Evolutionary conservation across 2,113 vertebrate species (phyloP).

Genomic region (Dipodomys stephensi): DNA sequence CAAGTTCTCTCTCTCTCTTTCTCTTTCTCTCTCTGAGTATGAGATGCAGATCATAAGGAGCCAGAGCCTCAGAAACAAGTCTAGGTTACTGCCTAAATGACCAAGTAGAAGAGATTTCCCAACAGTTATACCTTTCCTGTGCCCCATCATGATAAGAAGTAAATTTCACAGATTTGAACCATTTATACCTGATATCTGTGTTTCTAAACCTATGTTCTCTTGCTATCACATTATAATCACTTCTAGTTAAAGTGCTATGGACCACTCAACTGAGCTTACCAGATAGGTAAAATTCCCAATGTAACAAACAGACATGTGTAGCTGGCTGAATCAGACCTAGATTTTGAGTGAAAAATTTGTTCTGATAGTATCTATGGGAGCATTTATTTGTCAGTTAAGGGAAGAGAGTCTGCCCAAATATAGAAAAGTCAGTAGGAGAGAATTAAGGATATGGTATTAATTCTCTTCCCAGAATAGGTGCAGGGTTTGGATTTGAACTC

Average conservation of each 20-base stretch:
- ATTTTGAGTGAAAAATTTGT: neutral
- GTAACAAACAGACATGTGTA: neutral
- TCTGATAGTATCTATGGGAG: fast-evolving
- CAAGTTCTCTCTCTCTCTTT: neutral
- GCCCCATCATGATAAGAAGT: slow-evolving; percentile 13
- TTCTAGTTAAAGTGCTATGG: neutral
- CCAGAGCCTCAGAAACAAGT: slow-evolving; percentile 6
- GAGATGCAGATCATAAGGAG: neutral
- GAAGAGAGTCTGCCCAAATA: neutral
- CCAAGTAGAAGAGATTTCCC: neutral
- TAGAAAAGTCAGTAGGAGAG: neutral
- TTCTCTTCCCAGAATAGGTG: neutral
- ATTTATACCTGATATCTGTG: neutral
- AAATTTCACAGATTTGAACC: neutral
- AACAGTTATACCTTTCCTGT: neutral
- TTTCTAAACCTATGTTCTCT: neutral
- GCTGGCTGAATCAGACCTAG: neutral
- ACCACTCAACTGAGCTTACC: neutral
- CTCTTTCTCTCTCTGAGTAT: slow-evolving; percentile 2
- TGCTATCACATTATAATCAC: neutral
- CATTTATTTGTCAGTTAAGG: neutral
- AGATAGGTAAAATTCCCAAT: slow-evolving; percentile 19
- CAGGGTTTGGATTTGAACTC: neutral
- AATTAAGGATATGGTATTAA: neutral
- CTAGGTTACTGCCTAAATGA: neutral